Evolutionary conservation across 1,140 invertebrate species (phyloP).

Genomic region (Phenacoccus solenopsis): DNA sequence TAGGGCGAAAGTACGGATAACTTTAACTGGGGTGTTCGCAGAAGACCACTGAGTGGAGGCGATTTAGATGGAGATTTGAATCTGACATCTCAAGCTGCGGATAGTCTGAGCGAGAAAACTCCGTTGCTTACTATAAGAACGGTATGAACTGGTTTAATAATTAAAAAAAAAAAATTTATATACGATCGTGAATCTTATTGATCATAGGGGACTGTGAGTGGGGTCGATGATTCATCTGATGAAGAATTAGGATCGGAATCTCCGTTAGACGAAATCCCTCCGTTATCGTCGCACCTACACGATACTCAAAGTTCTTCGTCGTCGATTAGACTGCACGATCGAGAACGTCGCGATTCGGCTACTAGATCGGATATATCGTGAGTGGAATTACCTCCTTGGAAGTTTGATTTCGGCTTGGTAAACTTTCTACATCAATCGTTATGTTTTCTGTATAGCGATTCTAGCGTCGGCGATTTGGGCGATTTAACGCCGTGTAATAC

Average conservation of each 20-base stretch:
- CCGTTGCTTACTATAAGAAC: conserved; percentile 47
- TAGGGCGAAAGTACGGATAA: conserved; percentile 89
- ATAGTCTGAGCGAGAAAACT: conserved; percentile 53
- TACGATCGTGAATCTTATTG: neutral
- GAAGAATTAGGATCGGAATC: conserved; percentile 80
- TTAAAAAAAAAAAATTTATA: neutral
- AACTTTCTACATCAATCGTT: neutral
- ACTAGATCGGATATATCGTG: conserved; percentile 58
- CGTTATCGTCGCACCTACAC: conserved; percentile 34
- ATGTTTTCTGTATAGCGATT: conserved; percentile 42
- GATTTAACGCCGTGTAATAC: conserved; percentile 80
- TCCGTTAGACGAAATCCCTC: conserved; percentile 56
- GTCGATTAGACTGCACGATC: conserved; percentile 44
- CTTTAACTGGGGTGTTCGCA: conserved; percentile 90
- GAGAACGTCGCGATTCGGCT: conserved; percentile 43
- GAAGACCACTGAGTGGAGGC: conserved; percentile 69
- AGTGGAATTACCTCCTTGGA: conserved; percentile 20
- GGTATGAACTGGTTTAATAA: conserved; percentile 21
- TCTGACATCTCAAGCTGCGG: conserved; percentile 38
- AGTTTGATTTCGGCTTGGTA: neutral
- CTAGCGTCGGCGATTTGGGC: conserved; percentile 71
- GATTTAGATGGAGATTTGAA: conserved; percentile 37
- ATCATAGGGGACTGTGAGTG: conserved; percentile 36
- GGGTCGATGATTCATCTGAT: conserved; percentile 74
- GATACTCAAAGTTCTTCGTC: conserved; percentile 40